These are phyloP conservation scores for Pollimyrus isidori DNA, from an alignment of 2,113 vertebrate genomes.

Conservation along the genomic window DNA sequence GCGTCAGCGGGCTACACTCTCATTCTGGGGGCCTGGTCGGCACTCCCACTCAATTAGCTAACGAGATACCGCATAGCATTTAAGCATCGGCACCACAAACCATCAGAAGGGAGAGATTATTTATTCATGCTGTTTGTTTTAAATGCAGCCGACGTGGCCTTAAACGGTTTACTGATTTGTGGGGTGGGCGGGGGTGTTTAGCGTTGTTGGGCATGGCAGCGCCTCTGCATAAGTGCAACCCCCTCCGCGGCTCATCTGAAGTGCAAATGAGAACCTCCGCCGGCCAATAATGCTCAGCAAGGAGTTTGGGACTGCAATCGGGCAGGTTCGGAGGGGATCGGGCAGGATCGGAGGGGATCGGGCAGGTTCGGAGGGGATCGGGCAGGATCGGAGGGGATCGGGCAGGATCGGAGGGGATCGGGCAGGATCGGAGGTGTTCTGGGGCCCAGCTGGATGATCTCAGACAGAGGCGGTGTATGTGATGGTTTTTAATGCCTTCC, in stretches of 20 bases:
- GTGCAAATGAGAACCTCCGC: conserved; percentile 62
- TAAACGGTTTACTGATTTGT: conserved; percentile 62
- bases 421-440: conserved; percentile 27
- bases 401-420: conserved; percentile 36
- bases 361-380: conserved; percentile 36
- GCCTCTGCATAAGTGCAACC: conserved; percentile 56
- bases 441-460: too few relatives aligned
- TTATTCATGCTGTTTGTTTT: conserved; percentile 65
- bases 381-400: conserved; percentile 28
- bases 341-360: conserved; percentile 29
- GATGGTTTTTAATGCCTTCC: conserved; percentile 20
- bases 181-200: conserved; percentile 53
- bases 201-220: conserved; percentile 47
- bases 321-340: conserved; percentile 36
- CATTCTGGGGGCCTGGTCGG: conserved; percentile 44
- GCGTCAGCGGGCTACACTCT: conserved; percentile 12
- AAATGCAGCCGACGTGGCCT: conserved; percentile 49
- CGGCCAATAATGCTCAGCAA: conserved; percentile 22
- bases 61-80: conserved; percentile 36
- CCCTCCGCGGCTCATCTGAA: conserved; percentile 54
- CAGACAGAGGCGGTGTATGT: conserved; percentile 23
- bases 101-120: conserved; percentile 53
- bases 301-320: conserved; percentile 35
- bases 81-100: conserved; percentile 41
- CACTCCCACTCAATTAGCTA: conserved; percentile 58